These are phyloP conservation scores for Sakesphorus luctuosus DNA, from an alignment of 2,113 vertebrate species.

Conservation along the genomic window DNA sequence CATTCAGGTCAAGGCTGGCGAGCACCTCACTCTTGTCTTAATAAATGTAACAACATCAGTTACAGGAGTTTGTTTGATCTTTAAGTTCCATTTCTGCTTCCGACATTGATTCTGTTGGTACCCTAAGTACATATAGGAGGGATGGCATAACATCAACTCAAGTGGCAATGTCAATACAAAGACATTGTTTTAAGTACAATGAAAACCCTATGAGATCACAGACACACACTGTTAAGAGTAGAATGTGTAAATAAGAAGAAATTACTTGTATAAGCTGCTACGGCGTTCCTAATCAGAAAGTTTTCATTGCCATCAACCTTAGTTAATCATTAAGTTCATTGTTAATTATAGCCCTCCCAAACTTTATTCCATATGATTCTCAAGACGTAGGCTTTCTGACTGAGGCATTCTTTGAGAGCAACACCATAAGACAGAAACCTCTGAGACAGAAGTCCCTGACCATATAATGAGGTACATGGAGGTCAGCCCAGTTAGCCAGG, in stretches of 20 bases:
- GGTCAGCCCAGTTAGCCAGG: background rate
- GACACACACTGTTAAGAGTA: background rate
- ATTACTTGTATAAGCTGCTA: background rate
- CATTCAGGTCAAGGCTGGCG: background rate
- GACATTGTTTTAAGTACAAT: background rate
- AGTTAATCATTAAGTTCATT: background rate
- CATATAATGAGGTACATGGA: background rate
- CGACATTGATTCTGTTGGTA: background rate
- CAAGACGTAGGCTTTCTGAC: background rate
- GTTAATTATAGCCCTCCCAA: background rate
- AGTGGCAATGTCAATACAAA: background rate
- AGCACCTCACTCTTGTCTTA: rapidly evolving
- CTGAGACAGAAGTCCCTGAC: background rate
- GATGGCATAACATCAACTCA: background rate
- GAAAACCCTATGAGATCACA: background rate
- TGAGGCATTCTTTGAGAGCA: background rate
- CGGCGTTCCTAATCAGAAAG: background rate
- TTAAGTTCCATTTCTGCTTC: background rate
- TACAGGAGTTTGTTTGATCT: background rate
- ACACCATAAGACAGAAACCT: background rate
- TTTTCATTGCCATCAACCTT: background rate
- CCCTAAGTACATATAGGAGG: background rate
- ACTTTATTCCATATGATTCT: background rate
- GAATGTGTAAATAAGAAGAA: background rate
- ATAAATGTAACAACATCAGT: background rate